Percentiles rank a stretch among this genome's conserved stretches.
Evolutionary conservation across 2,797 vertebrate species (phyloP).

Genomic region (Eidolon dupreanum): DNA sequence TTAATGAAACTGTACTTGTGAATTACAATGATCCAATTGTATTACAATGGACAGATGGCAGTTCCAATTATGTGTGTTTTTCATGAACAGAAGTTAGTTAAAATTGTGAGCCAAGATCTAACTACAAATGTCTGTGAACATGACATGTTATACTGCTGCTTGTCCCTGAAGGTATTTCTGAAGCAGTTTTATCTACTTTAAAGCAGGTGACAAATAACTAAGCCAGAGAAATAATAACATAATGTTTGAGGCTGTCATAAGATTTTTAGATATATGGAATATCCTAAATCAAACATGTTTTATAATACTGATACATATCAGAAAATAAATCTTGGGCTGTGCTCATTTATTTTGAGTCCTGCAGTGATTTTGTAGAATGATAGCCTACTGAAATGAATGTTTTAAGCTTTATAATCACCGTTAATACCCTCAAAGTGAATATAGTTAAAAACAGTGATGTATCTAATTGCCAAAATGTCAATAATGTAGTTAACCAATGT

Average conservation of each 20-base stretch:
- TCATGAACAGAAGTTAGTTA: slow-evolving; percentile 18
- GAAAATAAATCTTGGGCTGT: not conserved
- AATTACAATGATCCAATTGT: slow-evolving; percentile 30
- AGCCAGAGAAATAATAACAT: not conserved
- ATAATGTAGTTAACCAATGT: not conserved
- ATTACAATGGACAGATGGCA: slow-evolving; percentile 23
- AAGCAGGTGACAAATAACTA: not conserved
- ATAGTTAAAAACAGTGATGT: not conserved
- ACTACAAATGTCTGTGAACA: not conserved
- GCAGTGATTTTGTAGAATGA: not conserved
- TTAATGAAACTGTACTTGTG: slow-evolving; percentile 33
- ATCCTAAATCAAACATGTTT: not conserved
- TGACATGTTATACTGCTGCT: not conserved
- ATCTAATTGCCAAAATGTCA: not conserved
- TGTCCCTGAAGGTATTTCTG: slow-evolving; percentile 32
- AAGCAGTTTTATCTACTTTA: slow-evolving; percentile 4
- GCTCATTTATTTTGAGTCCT: not conserved
- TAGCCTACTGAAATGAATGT: not conserved
- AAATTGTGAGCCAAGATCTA: not conserved
- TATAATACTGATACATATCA: not conserved
- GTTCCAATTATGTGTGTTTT: slow-evolving; percentile 36
- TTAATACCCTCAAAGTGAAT: not conserved
- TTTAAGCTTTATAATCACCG: not conserved
- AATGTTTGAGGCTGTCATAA: not conserved
- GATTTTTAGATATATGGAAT: not conserved